phyloP scores from a whole-genome alignment of 2,797 vertebrate species.

The Potorous gilbertii region DNA sequence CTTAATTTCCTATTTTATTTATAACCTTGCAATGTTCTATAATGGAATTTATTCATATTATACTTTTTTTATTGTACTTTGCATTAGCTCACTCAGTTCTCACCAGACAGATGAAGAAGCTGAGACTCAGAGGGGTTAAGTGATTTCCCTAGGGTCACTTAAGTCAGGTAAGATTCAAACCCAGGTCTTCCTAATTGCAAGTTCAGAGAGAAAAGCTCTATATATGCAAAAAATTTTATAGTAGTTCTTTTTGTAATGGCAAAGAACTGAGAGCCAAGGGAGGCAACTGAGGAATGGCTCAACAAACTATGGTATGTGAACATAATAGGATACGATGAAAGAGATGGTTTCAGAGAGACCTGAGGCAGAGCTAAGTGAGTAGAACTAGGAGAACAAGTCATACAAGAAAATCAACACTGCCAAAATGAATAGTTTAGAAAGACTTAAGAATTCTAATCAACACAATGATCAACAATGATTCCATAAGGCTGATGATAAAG shows the following conservation, averaged over 20 bases:
- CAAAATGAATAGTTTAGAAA: background rate
- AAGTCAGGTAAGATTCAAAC: background rate
- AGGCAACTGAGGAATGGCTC: background rate
- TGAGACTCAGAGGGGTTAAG: conserved; percentile 33
- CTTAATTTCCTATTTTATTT: background rate
- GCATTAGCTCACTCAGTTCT: background rate
- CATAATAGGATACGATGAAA: background rate
- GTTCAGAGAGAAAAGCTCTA: background rate
- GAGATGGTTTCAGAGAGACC: background rate
- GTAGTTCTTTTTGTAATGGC: background rate
- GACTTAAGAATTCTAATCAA: background rate
- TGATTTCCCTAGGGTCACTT: background rate
- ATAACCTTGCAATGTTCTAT: background rate
- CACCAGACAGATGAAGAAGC: background rate
- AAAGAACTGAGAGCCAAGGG: background rate
- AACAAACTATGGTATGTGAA: background rate
- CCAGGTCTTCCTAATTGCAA: background rate
- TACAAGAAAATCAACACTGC: background rate
- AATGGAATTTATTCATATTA: background rate
- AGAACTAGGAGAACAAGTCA: background rate
- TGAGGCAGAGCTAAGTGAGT: background rate
- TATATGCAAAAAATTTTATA: background rate
- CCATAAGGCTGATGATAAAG: background rate
- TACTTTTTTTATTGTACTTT: background rate
- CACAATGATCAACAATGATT: background rate